Conservation (phyloP, 2,888 invertebrate genomes). For the Melanostoma scalare region DNA sequence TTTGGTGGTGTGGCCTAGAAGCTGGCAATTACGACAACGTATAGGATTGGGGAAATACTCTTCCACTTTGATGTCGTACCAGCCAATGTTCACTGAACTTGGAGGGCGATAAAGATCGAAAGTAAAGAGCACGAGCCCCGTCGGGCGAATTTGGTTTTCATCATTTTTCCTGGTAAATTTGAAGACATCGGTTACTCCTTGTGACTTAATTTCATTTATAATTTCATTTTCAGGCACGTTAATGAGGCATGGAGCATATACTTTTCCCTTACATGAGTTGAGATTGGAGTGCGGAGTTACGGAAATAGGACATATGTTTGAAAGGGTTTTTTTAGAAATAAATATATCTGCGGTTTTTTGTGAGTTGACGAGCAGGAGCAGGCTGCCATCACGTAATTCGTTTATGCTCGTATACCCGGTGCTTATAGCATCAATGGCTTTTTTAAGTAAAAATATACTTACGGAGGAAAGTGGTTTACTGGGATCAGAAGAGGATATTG, state of each 20-base stretch:
- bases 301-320: background rate
- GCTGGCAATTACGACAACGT: no score
- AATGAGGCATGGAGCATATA: no score
- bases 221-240: no score
- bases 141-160: background rate
- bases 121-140: conserved; percentile 27
- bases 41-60: no score
- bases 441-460: background rate
- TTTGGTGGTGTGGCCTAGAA: no score
- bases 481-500: background rate
- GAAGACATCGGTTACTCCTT: background rate
- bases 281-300: background rate
- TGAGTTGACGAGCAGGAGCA: background rate
- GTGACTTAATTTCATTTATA: no score
- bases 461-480: background rate
- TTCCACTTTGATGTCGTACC: conserved; percentile 8
- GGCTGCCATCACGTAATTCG: background rate
- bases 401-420: background rate
- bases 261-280: no score
- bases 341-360: background rate
- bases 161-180: conserved; percentile 6
- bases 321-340: background rate
- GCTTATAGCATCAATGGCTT: background rate
- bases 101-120: conserved; percentile 39
- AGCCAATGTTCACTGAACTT: conserved; percentile 14